Conservation (phyloP, 2,113 vertebrate species). For the Cercocebus atys region DNA sequence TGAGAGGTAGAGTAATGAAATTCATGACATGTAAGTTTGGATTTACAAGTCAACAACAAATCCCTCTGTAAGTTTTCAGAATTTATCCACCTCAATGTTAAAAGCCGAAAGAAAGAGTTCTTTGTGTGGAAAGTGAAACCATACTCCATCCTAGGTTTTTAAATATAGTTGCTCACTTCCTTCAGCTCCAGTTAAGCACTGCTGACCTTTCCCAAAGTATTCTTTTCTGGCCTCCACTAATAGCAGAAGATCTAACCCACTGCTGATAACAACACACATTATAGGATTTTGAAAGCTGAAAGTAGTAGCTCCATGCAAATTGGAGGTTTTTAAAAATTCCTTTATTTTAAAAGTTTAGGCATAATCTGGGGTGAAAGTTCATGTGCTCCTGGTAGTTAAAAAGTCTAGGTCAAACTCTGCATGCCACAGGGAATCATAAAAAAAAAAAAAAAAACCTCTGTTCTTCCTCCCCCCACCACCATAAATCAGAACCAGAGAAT, state of each 20-base stretch:
- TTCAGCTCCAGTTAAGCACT: constrained; percentile 43
- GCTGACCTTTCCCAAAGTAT: constrained; percentile 65
- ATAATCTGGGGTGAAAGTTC: not conserved
- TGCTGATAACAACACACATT: not conserved
- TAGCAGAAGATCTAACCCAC: not conserved
- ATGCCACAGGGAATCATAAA: constrained; percentile 17
- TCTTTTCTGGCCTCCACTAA: constrained; percentile 50
- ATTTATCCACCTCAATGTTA: constrained; percentile 48
- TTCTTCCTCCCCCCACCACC: not conserved
- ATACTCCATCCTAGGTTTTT: constrained; percentile 11
- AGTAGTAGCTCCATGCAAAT: not conserved
- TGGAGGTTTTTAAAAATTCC: not conserved
- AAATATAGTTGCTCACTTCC: constrained; percentile 63
- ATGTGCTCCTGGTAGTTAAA: constrained; percentile 5
- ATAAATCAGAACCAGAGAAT: constrained; percentile 18
- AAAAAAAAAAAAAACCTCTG: not conserved
- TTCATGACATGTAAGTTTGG: constrained; percentile 34
- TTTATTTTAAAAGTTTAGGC: constrained; percentile 20
- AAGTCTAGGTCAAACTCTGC: constrained; percentile 35
- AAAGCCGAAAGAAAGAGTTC: constrained; percentile 62
- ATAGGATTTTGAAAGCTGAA: not conserved
- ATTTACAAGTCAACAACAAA: constrained; percentile 55
- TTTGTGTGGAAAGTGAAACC: constrained; percentile 72
- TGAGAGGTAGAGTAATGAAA: not conserved
- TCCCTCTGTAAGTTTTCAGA: constrained; percentile 53